Evolutionary conservation across 2,888 invertebrate species (phyloP), one percentile per base, ranked within the genome.

Genomic region (Teleiodes luculella): DNA sequence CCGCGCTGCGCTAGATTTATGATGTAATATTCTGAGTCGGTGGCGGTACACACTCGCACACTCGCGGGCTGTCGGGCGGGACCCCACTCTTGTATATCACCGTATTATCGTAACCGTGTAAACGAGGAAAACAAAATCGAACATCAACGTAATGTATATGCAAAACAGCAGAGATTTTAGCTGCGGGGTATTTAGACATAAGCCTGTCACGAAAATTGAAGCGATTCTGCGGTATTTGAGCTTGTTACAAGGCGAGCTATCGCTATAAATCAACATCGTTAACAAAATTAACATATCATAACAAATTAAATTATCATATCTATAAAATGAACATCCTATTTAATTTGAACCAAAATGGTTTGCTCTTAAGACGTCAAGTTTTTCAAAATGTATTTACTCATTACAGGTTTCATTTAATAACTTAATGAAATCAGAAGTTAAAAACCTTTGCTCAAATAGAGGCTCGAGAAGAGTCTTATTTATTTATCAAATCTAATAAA

Each of bases 1-100:
- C 66, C 68, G 64, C 66, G 66, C 67, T 63, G 63, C 62, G 67
- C 63, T 74, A 75, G 80, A 83, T 84, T 84, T 83, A 84, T 81
- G 74, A 76, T 69, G 72, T 78, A 78, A 80, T 81, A 80, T 78
- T 70, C 56, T 52, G 58, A 59, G 65, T 64, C 64, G 65, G 55
- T 55, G 55, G 37, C 37, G 24, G 59, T 24, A 41, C 49, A 31
- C 18, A 30, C 31, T 8, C 10, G 14, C 13, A 4, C 5, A 3
- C 14, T 14, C 39, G 55, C 63, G 62, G 58, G 62, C 58, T 61
- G 61, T 50, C 60, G 41, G 20, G 13, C 6, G 24, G 24, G 3
- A 24, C 20, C 43, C 28, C 13, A 28, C 24, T 28, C 7, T 28
- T n/a, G 43, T n/a, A n/a, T 43, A 24, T 24, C 28, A 43, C 20